Evolutionary conservation across 2,113 vertebrate genomes (phyloP).

Genomic region (Callaeas wilsoni): DNA sequence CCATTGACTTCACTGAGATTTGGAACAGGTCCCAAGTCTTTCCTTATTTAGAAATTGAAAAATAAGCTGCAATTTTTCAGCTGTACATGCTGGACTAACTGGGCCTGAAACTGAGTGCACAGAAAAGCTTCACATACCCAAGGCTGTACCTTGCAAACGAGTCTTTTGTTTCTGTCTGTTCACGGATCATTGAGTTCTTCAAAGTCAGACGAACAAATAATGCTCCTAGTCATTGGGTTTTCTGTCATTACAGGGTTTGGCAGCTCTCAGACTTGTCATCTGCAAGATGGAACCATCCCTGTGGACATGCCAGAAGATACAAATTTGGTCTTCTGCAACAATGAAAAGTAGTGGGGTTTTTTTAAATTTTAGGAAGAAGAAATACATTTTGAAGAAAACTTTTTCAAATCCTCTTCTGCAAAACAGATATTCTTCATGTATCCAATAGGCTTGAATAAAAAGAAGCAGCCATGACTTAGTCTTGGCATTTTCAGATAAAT

Average conservation of each 20-base stretch:
- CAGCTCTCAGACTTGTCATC: neutral
- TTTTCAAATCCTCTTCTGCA: neutral
- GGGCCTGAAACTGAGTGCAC: neutral
- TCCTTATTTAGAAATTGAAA: neutral
- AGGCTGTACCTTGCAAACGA: constrained; percentile 7
- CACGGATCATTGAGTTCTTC: neutral
- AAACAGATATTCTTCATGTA: neutral
- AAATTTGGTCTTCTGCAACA: neutral
- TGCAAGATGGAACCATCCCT: neutral
- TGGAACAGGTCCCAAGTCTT: neutral
- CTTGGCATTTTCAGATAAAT: neutral
- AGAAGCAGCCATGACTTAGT: neutral
- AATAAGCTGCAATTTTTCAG: neutral
- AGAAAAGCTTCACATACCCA: neutral
- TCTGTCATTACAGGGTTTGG: neutral
- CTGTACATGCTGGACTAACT: neutral
- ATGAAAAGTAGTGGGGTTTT: neutral
- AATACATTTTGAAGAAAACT: neutral
- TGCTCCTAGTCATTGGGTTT: neutral
- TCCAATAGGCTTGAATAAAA: neutral
- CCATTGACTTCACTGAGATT: neutral
- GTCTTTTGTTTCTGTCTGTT: neutral
- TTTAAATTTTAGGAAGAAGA: neutral
- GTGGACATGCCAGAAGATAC: neutral
- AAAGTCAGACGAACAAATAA: constrained; percentile 26